phyloP scores from a whole-genome alignment of 2,797 vertebrate species.

The Chaetophractus vellerosus region DNA sequence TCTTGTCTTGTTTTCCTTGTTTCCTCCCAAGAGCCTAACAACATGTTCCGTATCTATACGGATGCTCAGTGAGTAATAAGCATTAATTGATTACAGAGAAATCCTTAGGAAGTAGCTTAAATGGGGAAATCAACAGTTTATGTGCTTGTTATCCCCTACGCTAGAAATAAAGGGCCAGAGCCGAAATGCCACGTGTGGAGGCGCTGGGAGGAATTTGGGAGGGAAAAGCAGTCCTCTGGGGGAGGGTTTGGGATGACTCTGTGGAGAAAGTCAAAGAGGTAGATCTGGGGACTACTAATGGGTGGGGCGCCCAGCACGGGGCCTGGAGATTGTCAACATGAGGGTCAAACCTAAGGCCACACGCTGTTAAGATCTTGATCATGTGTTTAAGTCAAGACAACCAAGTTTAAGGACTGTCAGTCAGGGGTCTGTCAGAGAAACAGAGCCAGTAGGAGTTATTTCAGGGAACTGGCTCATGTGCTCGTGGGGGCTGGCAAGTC shows the following conservation, averaged over 20 bases:
- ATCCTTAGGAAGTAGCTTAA: conserved; percentile 16
- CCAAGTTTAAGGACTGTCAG: not conserved
- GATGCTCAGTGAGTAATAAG: not conserved
- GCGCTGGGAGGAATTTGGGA: not conserved
- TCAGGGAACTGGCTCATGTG: too few relatives aligned
- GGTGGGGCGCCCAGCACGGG: not conserved
- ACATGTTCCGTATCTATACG: not conserved
- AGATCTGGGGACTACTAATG: not conserved
- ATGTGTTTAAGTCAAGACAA: not conserved
- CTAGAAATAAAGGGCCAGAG: not conserved
- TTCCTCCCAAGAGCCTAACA: conserved; percentile 1
- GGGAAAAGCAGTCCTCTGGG: not conserved
- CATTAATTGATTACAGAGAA: not conserved
- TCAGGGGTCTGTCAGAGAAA: too few relatives aligned
- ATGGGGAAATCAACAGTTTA: not conserved
- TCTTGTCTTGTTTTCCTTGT: not conserved
- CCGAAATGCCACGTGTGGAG: not conserved
- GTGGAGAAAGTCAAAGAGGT: not conserved
- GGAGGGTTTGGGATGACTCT: not conserved
- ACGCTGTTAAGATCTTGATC: not conserved
- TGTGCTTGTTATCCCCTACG: not conserved
- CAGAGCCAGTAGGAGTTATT: too few relatives aligned
- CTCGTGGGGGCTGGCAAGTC: too few relatives aligned
- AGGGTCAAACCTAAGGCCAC: not conserved
- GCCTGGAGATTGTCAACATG: not conserved